Evolutionary conservation across 2,888 invertebrate genomes (phyloP), one percentile per base, ranked within the genome.

Genomic region (Ormyrus rosae): DNA sequence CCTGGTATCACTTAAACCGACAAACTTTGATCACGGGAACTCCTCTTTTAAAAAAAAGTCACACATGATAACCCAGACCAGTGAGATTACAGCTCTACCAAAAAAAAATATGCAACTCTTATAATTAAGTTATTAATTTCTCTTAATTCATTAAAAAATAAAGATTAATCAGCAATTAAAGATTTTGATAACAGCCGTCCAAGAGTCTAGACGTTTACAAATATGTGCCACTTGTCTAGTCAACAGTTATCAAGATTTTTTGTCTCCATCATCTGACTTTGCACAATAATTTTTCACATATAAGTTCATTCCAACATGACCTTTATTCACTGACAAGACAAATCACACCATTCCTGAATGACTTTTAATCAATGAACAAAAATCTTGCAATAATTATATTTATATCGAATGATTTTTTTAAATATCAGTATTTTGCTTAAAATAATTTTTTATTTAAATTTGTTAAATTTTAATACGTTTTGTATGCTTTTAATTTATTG

Each of bases 41-140:
- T 79, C 58, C 19, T 19, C 19, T 76, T 76, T 73, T 65, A 19
- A 64, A 19, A 77, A 82, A 77, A 76, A 82, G 45, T 70, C 64
- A 61, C 13, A 64, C 9, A 56, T 72, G 80, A 82, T 82, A 82
- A 82, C 80, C 80, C 75, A 74, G 13, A 75, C 78, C 64, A 58
- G 51, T 5, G 7, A 70, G 75, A 72, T 80, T 80, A 72, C 48
- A 78, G 50, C n/a, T 70, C 46, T 73, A 19, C 58, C 64, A 61
- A 72, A 71, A 75, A 75, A 19, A n/a, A 19, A 79, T 60, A 63
- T 61, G 74, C 61, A 72, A 75, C 48, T 60, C 50, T 65, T 9
- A 55, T 67, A 71, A 81, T 63, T 81, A 67, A n/a, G 61, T 55
- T 55, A 70, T 46, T 73, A 53, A 77, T 68, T 60, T 53, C 70